Percentiles rank a stretch among this genome's conserved stretches.
phyloP scores from a whole-genome alignment of 1,140 invertebrate species.

The Dryas iulia region DNA sequence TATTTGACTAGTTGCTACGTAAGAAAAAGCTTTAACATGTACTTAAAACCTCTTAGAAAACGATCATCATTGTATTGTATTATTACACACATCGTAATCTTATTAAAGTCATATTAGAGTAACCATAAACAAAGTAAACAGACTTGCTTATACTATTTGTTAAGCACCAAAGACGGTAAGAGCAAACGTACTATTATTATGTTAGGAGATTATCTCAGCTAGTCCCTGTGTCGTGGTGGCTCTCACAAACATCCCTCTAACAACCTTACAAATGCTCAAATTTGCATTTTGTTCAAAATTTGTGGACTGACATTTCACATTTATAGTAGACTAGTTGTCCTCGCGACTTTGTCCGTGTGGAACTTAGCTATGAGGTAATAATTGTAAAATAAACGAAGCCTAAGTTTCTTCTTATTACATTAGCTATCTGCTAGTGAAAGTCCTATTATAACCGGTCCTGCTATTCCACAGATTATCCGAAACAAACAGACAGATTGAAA shows the following conservation, averaged over 20 bases:
- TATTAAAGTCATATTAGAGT: neutral
- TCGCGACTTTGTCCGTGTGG: too few species aligned
- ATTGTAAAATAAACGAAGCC: too few species aligned
- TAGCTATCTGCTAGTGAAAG: too few species aligned
- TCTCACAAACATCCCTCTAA: conserved; percentile 3
- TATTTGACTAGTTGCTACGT: too few species aligned
- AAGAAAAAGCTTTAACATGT: too few species aligned
- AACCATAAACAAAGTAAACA: conserved; percentile 6
- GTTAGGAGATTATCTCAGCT: conserved; percentile 14
- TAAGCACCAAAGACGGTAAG: conserved; percentile 18
- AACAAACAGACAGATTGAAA: too few species aligned
- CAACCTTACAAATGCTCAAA: conserved; percentile 6
- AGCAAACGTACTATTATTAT: conserved; percentile 12
- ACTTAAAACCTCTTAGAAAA: too few species aligned
- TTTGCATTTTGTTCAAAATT: conserved; percentile 3
- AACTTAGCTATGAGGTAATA: too few species aligned
- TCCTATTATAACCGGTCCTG: too few species aligned
- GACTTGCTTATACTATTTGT: neutral
- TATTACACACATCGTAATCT: neutral
- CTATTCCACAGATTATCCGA: too few species aligned
- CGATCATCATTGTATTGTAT: neutral
- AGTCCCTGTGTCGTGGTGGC: conserved; percentile 3
- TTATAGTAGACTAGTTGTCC: neutral
- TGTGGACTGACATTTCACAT: neutral
- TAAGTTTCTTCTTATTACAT: too few species aligned